Conservation (phyloP, 2,888 invertebrate species). For the Chelonus formosanus region DNA sequence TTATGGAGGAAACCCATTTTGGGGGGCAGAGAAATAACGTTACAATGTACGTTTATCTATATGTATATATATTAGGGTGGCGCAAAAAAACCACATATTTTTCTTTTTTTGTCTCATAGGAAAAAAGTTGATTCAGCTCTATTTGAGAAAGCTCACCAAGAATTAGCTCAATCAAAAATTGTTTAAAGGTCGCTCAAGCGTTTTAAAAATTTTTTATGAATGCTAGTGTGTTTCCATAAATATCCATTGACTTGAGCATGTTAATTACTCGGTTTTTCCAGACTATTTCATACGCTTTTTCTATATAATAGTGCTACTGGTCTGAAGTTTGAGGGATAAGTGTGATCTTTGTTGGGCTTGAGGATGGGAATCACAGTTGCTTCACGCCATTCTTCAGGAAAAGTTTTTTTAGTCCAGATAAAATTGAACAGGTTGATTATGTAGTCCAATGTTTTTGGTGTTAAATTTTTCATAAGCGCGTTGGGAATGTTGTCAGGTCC, state of each 20-base stretch:
- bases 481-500: conserved; percentile 38
- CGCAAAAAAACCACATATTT: no score
- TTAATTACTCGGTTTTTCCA: conserved; percentile 7
- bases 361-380: conserved; percentile 24
- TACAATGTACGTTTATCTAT: no score
- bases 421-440: conserved; percentile 30
- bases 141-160: no score
- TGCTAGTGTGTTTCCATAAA: conserved; percentile 10
- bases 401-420: conserved; percentile 15
- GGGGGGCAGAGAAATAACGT: no score
- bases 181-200: no score
- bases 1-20: no score
- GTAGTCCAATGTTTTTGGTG: background rate
- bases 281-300: conserved; percentile 23
- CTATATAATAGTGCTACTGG: conserved; percentile 30
- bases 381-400: conserved; percentile 21
- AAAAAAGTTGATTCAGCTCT: no score
- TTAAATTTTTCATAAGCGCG: conserved; percentile 25
- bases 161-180: no score
- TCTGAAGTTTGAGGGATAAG: conserved; percentile 22
- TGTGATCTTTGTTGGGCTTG: conserved; percentile 27
- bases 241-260: background rate
- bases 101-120: no score
- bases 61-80: no score
- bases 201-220: no score